Evolutionary conservation across 1,140 invertebrate species (phyloP).

Genomic region (Spodoptera litura): DNA sequence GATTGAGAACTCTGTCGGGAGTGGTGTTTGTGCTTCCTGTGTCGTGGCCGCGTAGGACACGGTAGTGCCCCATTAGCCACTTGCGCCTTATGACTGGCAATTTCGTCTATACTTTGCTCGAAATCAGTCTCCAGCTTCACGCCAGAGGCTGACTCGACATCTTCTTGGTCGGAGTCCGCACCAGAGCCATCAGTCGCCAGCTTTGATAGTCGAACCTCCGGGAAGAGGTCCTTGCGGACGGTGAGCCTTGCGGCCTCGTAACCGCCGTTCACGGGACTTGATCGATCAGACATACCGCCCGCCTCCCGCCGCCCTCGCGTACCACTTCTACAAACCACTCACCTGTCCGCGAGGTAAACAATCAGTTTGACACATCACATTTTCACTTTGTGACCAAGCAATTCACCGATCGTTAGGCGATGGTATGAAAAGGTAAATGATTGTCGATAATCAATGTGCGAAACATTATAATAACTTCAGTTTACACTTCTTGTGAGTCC

Average conservation of each 20-base stretch:
- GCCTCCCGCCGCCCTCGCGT: conserved; percentile 79
- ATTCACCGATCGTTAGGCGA: conserved; percentile 75
- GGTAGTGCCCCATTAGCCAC: conserved; percentile 69
- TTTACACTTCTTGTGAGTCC: conserved; percentile 77
- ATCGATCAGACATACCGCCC: conserved; percentile 82
- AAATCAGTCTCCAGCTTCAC: conserved; percentile 85
- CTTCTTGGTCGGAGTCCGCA: conserved; percentile 60
- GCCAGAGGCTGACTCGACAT: conserved; percentile 69
- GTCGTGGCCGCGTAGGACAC: conserved; percentile 68
- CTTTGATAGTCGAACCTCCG: conserved; percentile 70
- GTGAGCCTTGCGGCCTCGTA: conserved; percentile 79
- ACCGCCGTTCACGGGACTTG: conserved; percentile 81
- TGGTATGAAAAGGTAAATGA: conserved; percentile 71
- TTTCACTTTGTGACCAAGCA: conserved; percentile 83
- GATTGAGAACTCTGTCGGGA: conserved; percentile 72
- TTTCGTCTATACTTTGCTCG: conserved; percentile 84
- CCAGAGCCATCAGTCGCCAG: conserved; percentile 62
- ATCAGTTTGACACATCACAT: conserved; percentile 87
- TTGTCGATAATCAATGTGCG: conserved; percentile 70
- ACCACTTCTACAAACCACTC: conserved; percentile 83
- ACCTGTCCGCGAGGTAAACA: conserved; percentile 86
- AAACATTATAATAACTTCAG: conserved; percentile 79
- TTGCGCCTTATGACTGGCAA: conserved; percentile 74
- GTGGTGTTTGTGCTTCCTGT: conserved; percentile 79
- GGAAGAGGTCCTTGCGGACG: conserved; percentile 83